Base-by-base conservation (phyloP, 92 coral and sea anemone genomes). In the Diadumene lineata region DNA sequence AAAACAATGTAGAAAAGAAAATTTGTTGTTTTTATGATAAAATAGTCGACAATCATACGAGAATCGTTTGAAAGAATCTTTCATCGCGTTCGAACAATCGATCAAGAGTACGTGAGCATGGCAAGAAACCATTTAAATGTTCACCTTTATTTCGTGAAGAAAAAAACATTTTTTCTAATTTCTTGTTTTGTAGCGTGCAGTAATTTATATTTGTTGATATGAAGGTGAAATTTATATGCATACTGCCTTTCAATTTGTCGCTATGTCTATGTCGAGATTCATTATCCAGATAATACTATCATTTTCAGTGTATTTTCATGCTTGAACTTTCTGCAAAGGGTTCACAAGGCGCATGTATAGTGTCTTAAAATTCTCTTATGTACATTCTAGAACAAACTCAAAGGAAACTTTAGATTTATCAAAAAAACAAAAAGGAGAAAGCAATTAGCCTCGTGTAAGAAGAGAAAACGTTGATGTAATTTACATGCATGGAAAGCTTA, bases 81-180 rank as follows among this genome's bases (percentile, higher is more conserved):
- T 62, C 68, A 62, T 62, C 68, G 68, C 19, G 31, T 28, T 28
- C 11, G 23, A 28, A 28, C 3, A 28, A 62, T 60, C 24, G 43
- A 29, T 21, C 43, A 62, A 62, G n/a, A 1, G 68, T 43, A 62
- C 68, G 68, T 62, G 68, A 62, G 38, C 29, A 62, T 62, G 68
- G 31, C 68, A 28, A 26, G 34, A 62, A 28, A 28, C 68, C 68
- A 62, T 62, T 62, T 27, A 62, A 62, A 62, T 62, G 68, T 43
- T 3, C 68, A 62, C 13, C 11, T 30, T 60, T 8, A 60, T 23
- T 7, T 62, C 31, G n/a, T 62, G 17, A 21, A 28, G 68, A 62
- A 62, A 62, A 62, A 38, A 29, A 28, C 8, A 28, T 62, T 28
- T 19, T 62, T 58, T 58, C 31, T 3, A 22, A 58, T 23, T 58